Evolutionary conservation across 2,797 vertebrate genomes (phyloP), one percentile per base, ranked within the genome.

Genomic region (Pseudochaenichthys georgianus): DNA sequence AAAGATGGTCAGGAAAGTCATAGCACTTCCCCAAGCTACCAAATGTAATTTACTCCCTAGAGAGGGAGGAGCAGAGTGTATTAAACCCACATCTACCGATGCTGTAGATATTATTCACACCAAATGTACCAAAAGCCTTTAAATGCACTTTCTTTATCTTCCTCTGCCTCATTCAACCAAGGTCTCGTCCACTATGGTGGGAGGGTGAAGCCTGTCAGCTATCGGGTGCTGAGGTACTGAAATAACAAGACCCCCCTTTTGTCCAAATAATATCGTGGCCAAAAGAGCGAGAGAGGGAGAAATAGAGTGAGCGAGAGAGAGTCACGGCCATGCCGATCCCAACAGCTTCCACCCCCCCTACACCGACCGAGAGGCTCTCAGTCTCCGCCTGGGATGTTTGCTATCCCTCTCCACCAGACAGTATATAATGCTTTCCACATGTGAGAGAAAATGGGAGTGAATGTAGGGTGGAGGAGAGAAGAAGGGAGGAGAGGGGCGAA

Each of bases 341-440:
- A 80, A 70, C 64, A 70, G 59, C 65, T 76, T 57, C 75, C 66
- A 38, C 34, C 34, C 6, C 66, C 65, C 55, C 55, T 50, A 70
- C 59, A 62, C 71, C 87, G 81, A 69, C 81, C 73, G 13, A 87
- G 77, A 85, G 89, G 79, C 86, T 90, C 78, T 77, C 75, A 51
- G 85, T 81, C 82, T 73, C 85, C 46, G 87, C 73, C 67, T 21
- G 83, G 80, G 88, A 87, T 92, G 84, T 94, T 95, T 94, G 89
- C 86, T 78, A 92, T 92, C 89, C 87, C 90, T 94, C 91, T 91
- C 92, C 93, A 90, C 86, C 91, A 95, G 94, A 95, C 93, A 93
- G 94, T 90, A 94, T 90, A 93, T 96, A 96, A 96, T 95, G 90
- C 85, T 90, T 96, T 95, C 94, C 95, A 95, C 93, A 95, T 95